These are phyloP conservation scores for Sinocyclocheilus maitianheensis DNA, from an alignment of 2,113 vertebrate genomes.

Conservation along the genomic window DNA sequence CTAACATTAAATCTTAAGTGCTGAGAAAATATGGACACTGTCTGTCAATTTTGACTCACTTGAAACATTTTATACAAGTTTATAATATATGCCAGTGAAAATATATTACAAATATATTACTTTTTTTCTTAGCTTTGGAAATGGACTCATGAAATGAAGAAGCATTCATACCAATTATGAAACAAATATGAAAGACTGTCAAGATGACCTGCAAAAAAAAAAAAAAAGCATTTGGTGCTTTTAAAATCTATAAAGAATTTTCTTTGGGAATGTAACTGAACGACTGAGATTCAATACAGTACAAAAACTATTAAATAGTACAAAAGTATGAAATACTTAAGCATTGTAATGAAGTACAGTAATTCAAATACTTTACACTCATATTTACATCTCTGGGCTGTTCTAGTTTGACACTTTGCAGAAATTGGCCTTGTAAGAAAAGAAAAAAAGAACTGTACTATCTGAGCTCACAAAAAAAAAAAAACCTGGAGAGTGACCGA, in stretches of 20 bases:
- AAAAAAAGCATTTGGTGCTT: too few species aligned
- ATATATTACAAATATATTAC: background rate
- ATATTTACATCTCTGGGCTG: background rate
- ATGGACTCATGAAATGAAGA: background rate
- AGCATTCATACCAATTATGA: background rate
- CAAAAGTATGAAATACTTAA: too few species aligned
- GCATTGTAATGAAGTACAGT: too few species aligned
- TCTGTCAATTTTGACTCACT: background rate
- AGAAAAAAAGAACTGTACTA: too few species aligned
- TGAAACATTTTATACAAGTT: background rate
- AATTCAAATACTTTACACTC: background rate
- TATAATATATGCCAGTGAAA: background rate
- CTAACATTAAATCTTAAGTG: background rate
- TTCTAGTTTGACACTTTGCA: background rate
- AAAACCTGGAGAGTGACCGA: background rate
- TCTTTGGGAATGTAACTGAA: too few species aligned
- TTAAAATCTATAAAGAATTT: too few species aligned
- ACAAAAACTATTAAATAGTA: too few species aligned
- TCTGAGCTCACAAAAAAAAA: background rate
- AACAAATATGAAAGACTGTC: too few species aligned
- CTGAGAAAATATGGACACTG: background rate
- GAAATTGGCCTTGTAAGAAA: too few species aligned
- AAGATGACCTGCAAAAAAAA: too few species aligned
- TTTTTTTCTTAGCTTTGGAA: background rate
- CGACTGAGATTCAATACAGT: too few species aligned